Evolutionary conservation across 2,797 vertebrate species (phyloP), one percentile per base, ranked within the genome.

Genomic region (Darevskia mixta): DNA sequence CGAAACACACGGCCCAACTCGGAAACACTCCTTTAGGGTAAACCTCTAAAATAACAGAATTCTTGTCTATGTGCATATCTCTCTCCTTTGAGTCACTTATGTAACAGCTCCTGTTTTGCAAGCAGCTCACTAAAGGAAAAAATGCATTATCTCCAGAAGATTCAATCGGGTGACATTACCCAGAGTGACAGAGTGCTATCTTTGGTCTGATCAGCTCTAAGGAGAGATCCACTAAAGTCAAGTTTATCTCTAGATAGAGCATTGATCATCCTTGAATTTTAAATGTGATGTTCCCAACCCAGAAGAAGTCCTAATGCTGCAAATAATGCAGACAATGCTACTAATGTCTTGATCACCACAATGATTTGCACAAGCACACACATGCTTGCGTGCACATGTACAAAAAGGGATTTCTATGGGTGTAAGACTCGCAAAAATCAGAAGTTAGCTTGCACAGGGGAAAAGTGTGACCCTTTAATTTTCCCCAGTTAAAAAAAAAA

Each of bases 401-500:
- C 7, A 69, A 71, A 49, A 81, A 0, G 79, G n/a, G 58, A 76
- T 78, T 90, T 85, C 80, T 81, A 0, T 0, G 25, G 4, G 17
- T 66, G 72, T 43, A 85, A 77, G 91, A 38, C 23, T 71, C 35
- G 35, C 6, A 10, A 82, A 75, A 89, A 71, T 35, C 32, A 87
- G 78, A 93, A 83, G 82, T 78, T 75, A 77, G 66, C 72, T 91
- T 76, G 11, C 9, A 4, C 67, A 55, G 61, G 66, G 25, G 80
- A 49, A 90, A 91, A 88, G 45, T 45, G 25, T 66, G 20, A 87
- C 71, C 45, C 17, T 89, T 82, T 66, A 89, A 85, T 92, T 92
- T 85, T 38, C 77, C 76, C 86, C 89, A 90, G 84, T 91, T 89
- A 55, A 85, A 90, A 82, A 10, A 80, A 94, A 90, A 79, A 83